Base-by-base conservation (phyloP, 1,140 invertebrate species). In the Aporrectodea caliginosa region DNA sequence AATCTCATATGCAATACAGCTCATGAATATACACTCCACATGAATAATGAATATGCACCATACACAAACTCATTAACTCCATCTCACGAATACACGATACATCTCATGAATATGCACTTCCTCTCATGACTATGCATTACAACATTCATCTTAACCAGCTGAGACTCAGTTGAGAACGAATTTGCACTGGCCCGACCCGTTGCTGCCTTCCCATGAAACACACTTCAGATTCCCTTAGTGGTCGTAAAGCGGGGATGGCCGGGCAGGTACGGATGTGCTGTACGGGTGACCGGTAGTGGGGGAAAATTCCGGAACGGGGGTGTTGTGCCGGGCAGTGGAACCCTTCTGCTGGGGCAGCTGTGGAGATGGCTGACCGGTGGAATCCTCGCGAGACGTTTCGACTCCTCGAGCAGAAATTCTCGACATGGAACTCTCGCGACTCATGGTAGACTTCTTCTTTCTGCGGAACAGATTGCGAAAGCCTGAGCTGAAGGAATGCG, bases 401-500 rank as follows among this genome's bases (percentile, higher is more conserved):
- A 33, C 31, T 27, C n/a, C n/a, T 73, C 77, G 69, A 0, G 34
- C 70, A 22, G 77, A 78, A 2, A 35, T 32, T 1, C 69, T 35
- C 1, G 77, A 78, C 34, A 78, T 34, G 22, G 77, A 78, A 34
- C 77, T 78, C 70, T 78, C 77, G 29, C 77, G 77, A 1, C 33
- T 70, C 0, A n/a, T 30, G 14, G 29, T 73, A 2, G 32, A 58
- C 70, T 78, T 78, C 77, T 78, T 78, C n/a, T 35, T 35, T n/a
- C 34, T 12, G 27, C 70, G 69, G 77, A 78, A 78, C 22, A 78
- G 70, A 32, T 71, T 71, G 6, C 70, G 68, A 73, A 78, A 69
- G 32, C 77, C 71, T 14, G 77, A 78, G 32, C 77, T 78, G 77
- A 78, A 71, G 2, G 77, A 78, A 32, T 78, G 68, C 2, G 77